Evolutionary conservation across 1,140 invertebrate genomes (phyloP), one percentile per base, ranked within the genome.

Genomic region (Matsumurasca onukii): DNA sequence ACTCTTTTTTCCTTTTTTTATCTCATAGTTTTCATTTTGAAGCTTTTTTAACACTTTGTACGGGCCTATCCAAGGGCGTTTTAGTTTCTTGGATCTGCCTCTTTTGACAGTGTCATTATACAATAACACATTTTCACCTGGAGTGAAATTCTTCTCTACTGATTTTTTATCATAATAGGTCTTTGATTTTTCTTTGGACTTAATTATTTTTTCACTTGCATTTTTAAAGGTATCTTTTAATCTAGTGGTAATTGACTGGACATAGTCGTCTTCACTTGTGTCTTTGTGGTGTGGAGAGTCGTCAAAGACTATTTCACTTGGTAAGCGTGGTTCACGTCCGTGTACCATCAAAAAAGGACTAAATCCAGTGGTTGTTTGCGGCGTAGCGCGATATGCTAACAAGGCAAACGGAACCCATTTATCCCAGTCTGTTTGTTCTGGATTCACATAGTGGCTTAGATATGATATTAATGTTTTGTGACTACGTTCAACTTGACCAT

Each of bases 381-480:
- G 65, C 2, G 65, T 67, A 5, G 30, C 65, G 20, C 55, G 20
- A 39, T 64, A 69, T 3, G 59, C 68, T 59, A 64, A 49, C 13
- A 67, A 31, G 12, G 62, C 68, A n/a, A 31, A 69, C 3, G 20
- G 39, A 24, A 69, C 17, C 69, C 62, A 75, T 15, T 70, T n/a
- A 68, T 79, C 76, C 76, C 76, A 79, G 64, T 78, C 67, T 20
- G 2, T 67, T 62, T 74, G 62, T n/a, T 74, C 31, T 15, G 63
- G n/a, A 25, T 74, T 67, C 20, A 73, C 73, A 55, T 71, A 79
- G 68, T 75, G 72, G 73, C 75, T 75, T 49, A 79, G 68, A 69
- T 76, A 78, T 25, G 77, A 73, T 52, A 74, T 74, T 68, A 78
- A 55, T 9, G 75, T 74, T 34, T 34, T 48, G 70, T 79, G 78